These are phyloP conservation scores for Acipenser ruthenus DNA, from an alignment of 2,797 vertebrate species.

Conservation along the genomic window DNA sequence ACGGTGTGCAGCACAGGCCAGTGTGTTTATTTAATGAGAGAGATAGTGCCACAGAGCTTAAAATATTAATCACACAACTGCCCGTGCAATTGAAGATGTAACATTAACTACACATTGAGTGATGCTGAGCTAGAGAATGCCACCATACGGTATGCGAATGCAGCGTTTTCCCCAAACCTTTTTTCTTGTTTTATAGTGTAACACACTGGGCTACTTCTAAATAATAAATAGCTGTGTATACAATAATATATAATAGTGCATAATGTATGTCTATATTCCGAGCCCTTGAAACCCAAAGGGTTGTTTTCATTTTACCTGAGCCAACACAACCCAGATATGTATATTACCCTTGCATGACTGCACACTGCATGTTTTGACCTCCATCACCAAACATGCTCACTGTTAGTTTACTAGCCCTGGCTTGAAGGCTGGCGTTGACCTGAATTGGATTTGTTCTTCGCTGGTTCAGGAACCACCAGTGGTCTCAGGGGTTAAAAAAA, in stretches of 20 bases:
- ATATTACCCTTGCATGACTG: neutral
- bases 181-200: neutral
- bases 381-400: neutral
- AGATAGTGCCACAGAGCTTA: conserved; percentile 26
- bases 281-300: neutral
- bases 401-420: neutral
- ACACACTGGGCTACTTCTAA: neutral
- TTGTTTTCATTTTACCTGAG: conserved; percentile 5
- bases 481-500: neutral
- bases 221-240: neutral
- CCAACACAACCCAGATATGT: neutral
- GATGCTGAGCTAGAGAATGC: neutral
- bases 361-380: neutral
- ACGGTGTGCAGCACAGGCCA: conserved; percentile 28
- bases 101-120: conserved; percentile 26
- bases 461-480: neutral
- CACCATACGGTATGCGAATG: neutral
- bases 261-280: conserved; percentile 1
- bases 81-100: conserved; percentile 23
- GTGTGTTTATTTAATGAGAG: conserved; percentile 56
- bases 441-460: neutral
- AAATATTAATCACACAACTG: conserved; percentile 56
- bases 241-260: neutral
- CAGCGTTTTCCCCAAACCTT: neutral
- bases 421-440: neutral